A percentile compares a stretch with the other conserved stretches of the same genome.
phyloP scores from a whole-genome alignment of 1,140 invertebrate genomes.

The Paraescarpia echinospica region DNA sequence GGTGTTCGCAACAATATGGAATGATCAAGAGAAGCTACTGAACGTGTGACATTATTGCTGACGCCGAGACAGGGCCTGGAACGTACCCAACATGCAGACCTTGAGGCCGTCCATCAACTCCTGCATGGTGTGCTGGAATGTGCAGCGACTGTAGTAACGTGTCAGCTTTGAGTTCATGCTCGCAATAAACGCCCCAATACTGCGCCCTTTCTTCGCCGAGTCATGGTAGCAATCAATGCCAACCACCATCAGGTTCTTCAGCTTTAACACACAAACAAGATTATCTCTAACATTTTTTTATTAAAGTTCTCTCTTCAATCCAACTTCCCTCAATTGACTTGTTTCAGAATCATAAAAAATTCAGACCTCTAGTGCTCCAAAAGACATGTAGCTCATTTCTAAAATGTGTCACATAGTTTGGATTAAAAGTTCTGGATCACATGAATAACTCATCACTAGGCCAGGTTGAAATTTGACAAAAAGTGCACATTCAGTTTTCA shows the following conservation, averaged over 20 bases:
- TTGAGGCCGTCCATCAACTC: slow-evolving; percentile 23
- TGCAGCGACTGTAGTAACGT: slow-evolving; percentile 17
- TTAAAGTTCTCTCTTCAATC: too few relatives aligned
- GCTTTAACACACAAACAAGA: not conserved
- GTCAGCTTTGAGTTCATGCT: slow-evolving; percentile 14
- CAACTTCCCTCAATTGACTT: too few relatives aligned
- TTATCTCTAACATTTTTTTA: not conserved
- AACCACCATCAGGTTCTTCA: slow-evolving; percentile 23
- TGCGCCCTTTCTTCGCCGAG: slow-evolving; percentile 8
- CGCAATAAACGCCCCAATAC: slow-evolving; percentile 20
- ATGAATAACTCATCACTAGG: too few relatives aligned
- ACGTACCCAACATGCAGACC: not conserved
- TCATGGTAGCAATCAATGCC: slow-evolving; percentile 29
- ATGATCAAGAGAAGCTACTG: not conserved
- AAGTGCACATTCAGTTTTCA: too few relatives aligned
- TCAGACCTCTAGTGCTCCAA: too few relatives aligned
- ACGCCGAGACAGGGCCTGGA: not conserved
- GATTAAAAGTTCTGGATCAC: too few relatives aligned
- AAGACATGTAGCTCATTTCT: too few relatives aligned
- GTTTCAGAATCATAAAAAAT: too few relatives aligned
- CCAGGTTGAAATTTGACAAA: too few relatives aligned
- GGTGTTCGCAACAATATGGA: not conserved
- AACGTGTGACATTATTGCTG: not conserved
- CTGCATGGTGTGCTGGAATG: slow-evolving; percentile 24
- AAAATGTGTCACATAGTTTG: too few relatives aligned